These are phyloP conservation scores for Megamerina dolium DNA, from an alignment of 2,888 invertebrate genomes.

Conservation along the genomic window DNA sequence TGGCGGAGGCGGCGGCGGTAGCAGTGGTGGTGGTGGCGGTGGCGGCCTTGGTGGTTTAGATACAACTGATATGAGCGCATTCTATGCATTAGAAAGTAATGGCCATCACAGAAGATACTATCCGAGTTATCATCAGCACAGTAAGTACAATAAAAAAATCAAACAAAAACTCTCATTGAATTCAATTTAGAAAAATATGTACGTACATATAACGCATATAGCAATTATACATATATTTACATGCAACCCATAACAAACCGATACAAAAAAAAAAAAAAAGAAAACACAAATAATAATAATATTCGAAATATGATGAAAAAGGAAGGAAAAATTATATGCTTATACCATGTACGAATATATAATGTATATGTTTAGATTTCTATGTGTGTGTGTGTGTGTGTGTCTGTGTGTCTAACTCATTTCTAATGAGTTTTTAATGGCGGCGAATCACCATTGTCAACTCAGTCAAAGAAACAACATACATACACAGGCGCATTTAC, in stretches of 20 bases:
- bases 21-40: slow-evolving; percentile 34
- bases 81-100: slow-evolving; percentile 49
- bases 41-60: slow-evolving; percentile 42
- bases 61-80: slow-evolving; percentile 49
- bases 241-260: background rate
- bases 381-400: no score
- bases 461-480: slow-evolving; percentile 3
- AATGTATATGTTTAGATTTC: no score
- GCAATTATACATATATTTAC: background rate
- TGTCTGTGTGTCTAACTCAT: no score
- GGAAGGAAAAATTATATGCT: no score
- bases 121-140: slow-evolving; percentile 49
- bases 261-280: no score
- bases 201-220: no score
- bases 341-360: no score
- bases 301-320: no score
- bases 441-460: slow-evolving; percentile 11
- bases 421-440: slow-evolving; percentile 43
- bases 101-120: slow-evolving; percentile 50
- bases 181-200: no score
- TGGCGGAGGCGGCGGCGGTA: slow-evolving; percentile 34
- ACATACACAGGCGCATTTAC: background rate
- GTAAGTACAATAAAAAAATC: slow-evolving; percentile 34
- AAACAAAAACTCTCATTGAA: no score
- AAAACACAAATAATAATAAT: no score